phyloP scores from a whole-genome alignment of 2,797 vertebrate species.

The Rousettus madagascariensis region DNA sequence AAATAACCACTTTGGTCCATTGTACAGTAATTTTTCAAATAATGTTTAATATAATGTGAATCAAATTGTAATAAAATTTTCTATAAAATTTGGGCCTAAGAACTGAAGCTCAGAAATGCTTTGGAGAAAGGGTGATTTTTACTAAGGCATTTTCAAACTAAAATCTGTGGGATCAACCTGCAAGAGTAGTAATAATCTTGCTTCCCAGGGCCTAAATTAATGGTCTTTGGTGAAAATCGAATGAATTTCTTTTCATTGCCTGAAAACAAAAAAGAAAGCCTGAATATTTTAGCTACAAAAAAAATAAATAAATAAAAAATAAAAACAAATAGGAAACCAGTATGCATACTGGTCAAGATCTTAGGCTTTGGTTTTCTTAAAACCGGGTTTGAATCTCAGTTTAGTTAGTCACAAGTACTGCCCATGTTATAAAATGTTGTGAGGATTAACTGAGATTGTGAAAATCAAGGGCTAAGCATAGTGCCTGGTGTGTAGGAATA shows the following conservation, averaged over 20 bases:
- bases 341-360: not conserved
- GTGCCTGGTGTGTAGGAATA: not conserved
- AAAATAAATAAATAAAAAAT: not conserved
- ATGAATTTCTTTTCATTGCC: slow-evolving; percentile 2
- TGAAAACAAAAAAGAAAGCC: not conserved
- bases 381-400: not conserved
- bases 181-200: not conserved
- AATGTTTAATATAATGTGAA: not conserved
- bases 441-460: not conserved
- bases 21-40: not conserved
- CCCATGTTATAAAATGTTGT: too few species aligned
- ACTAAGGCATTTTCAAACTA: not conserved
- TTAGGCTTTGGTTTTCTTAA: not conserved
- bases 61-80: not conserved
- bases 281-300: not conserved
- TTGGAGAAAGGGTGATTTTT: not conserved
- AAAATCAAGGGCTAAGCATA: not conserved
- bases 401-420: not conserved
- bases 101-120: not conserved
- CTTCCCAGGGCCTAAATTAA: not conserved
- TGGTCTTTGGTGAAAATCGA: not conserved
- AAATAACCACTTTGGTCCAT: not conserved
- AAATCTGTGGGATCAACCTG: not conserved
- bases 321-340: not conserved
- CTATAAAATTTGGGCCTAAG: not conserved